Conservation (phyloP, 2,888 invertebrate species). For the Ophraella communa region DNA sequence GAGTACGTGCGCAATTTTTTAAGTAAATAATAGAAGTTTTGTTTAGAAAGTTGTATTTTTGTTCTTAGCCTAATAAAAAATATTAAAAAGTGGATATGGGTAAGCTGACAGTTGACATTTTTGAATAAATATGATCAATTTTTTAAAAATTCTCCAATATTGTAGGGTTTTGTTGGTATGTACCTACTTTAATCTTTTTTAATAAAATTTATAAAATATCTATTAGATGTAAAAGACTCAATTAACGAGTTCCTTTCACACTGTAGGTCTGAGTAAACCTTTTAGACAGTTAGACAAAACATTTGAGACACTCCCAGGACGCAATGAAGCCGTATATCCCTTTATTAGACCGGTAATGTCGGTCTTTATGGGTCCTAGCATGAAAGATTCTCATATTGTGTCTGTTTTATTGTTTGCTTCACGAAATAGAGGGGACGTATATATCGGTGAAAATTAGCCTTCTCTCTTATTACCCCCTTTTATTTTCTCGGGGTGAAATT, state of each 20-base stretch:
- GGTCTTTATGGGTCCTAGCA: slow-evolving; percentile 55
- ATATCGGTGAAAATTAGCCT: slow-evolving; percentile 47
- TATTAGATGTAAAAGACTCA: background rate
- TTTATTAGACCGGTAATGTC: slow-evolving; percentile 57
- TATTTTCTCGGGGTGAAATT: slow-evolving; percentile 9
- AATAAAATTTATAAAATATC: no score
- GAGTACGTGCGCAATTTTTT: no score
- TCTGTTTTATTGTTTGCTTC: slow-evolving; percentile 54
- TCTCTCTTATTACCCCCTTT: slow-evolving; percentile 15
- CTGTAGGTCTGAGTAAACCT: slow-evolving; percentile 41
- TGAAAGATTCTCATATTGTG: slow-evolving; percentile 55
- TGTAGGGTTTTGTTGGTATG: no score
- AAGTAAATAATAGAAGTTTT: no score
- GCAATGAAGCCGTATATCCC: slow-evolving; percentile 55
- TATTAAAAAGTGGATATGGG: no score
- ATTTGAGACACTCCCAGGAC: slow-evolving; percentile 46
- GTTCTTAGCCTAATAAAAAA: no score
- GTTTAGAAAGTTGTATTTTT: no score
- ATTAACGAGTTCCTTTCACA: background rate
- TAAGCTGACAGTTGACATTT: no score
- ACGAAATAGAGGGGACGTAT: slow-evolving; percentile 44
- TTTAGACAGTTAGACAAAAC: slow-evolving; percentile 49
- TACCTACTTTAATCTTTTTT: no score
- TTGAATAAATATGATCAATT: no score
- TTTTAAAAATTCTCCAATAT: no score